Evolutionary conservation across 2,888 invertebrate genomes (phyloP).

Genomic region (Agrochola lychnidis): DNA sequence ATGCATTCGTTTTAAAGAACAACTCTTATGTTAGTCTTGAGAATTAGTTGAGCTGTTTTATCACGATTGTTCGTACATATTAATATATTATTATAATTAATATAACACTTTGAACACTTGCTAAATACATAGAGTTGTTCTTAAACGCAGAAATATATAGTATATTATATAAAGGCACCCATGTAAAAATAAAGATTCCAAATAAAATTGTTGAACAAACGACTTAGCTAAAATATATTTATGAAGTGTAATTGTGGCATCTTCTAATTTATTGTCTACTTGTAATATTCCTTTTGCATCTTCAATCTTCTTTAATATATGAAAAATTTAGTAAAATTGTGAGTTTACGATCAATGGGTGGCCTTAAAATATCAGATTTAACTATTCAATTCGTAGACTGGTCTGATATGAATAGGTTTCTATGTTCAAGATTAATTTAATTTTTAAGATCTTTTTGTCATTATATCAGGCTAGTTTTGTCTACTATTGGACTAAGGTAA

Average conservation of each 20-base stretch:
- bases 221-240: slow-evolving; percentile 72
- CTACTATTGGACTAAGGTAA: slow-evolving; percentile 24
- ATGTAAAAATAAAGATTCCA: slow-evolving; percentile 71
- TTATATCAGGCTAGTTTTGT: slow-evolving; percentile 9
- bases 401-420: background rate
- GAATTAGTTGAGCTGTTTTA: slow-evolving; percentile 51
- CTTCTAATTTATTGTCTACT: slow-evolving; percentile 55
- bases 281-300: slow-evolving; percentile 25
- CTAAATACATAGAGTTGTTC: slow-evolving; percentile 63
- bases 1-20: slow-evolving; percentile 60
- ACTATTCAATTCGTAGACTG: slow-evolving; percentile 35
- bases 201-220: slow-evolving; percentile 70
- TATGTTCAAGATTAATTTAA: slow-evolving; percentile 1
- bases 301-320: slow-evolving; percentile 31
- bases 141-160: slow-evolving; percentile 59
- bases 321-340: slow-evolving; percentile 11
- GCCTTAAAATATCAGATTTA: background rate
- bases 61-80: slow-evolving; percentile 51
- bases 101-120: slow-evolving; percentile 60
- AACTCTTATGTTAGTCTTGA: slow-evolving; percentile 56
- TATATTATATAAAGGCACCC: slow-evolving; percentile 66
- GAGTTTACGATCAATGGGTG: slow-evolving; percentile 21
- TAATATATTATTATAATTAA: slow-evolving; percentile 49
- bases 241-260: slow-evolving; percentile 60
- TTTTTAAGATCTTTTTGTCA: background rate